Conservation (phyloP, 2,113 vertebrate genomes). For the Tinamus guttatus region DNA sequence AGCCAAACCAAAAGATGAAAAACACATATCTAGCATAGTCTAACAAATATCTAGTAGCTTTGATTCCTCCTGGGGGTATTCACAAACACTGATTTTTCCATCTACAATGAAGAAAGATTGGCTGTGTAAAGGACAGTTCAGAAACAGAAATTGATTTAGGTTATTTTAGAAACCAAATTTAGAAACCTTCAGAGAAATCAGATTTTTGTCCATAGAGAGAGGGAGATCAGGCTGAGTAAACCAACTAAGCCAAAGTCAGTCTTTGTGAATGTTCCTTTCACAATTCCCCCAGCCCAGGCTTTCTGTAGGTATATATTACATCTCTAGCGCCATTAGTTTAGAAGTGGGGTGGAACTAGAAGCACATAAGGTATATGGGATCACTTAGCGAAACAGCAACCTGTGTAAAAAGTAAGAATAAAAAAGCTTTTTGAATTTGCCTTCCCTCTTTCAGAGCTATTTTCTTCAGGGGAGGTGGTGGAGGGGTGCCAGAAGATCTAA, state of each 20-base stretch:
- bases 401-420: neutral
- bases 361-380: neutral
- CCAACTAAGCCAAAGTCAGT: neutral
- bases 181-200: neutral
- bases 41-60: neutral
- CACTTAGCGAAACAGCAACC: neutral
- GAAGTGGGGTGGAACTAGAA: neutral
- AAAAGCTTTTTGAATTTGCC: neutral
- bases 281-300: neutral
- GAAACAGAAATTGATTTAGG: neutral
- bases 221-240: neutral
- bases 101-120: fast-evolving
- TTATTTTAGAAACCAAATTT: neutral
- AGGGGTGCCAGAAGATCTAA: neutral
- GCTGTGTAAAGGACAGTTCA: neutral
- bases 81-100: neutral
- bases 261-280: neutral
- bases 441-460: constrained; percentile 3
- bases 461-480: neutral
- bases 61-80: neutral
- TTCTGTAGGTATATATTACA: neutral
- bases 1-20: neutral
- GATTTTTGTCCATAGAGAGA: neutral
- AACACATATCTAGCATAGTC: neutral
- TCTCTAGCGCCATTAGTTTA: neutral